These are phyloP conservation scores for Spilarctia lutea DNA, from an alignment of 2,888 invertebrate species.

Conservation along the genomic window DNA sequence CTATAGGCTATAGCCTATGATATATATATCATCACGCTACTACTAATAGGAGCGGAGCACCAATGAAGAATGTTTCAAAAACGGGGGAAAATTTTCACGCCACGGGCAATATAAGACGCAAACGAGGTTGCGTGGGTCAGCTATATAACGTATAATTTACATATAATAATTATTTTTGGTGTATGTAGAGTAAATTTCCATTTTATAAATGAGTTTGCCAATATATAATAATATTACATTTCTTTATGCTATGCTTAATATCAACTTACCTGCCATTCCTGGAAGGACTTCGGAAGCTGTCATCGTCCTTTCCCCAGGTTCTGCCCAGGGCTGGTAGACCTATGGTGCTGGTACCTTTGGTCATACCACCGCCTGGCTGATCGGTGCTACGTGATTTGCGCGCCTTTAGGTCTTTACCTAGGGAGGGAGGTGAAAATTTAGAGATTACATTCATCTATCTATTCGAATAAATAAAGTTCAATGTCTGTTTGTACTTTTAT, in stretches of 20 bases:
- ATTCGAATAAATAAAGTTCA: not conserved
- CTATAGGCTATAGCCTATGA: no score
- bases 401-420: slow-evolving; percentile 72
- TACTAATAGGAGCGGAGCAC: no score
- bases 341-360: slow-evolving; percentile 68
- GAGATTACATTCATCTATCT: not conserved
- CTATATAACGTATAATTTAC: no score
- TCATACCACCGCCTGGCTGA: slow-evolving; percentile 66
- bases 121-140: no score
- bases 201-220: no score
- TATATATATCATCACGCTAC: no score
- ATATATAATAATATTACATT: no score
- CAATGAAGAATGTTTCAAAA: no score
- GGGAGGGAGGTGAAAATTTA: not conserved
- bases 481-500: no score
- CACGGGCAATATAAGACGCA: no score
- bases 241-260: not conserved
- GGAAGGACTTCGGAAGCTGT: slow-evolving; percentile 72
- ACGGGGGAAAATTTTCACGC: no score
- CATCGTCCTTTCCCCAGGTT: slow-evolving; percentile 70
- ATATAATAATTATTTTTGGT: no score
- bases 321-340: slow-evolving; percentile 73
- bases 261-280: slow-evolving; percentile 74
- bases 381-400: slow-evolving; percentile 79
- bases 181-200: not conserved